Base-by-base conservation (phyloP, 2,797 vertebrate species). In the Tangara arthus region DNA sequence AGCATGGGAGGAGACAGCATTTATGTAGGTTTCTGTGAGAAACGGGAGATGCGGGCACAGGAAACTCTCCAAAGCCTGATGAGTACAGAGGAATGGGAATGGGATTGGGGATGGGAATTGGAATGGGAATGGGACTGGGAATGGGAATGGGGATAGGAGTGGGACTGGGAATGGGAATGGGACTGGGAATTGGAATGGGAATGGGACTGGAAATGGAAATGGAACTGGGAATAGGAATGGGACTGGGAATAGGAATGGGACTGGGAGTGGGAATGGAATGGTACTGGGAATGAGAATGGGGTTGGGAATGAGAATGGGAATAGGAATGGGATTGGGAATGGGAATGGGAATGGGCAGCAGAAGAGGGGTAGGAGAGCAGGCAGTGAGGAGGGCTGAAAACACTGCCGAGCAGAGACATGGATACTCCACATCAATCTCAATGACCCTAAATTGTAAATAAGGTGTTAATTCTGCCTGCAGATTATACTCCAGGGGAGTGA, bases 341-440 rank as follows among this genome's bases (percentile, higher is more conserved):
- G 27, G 26, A 4, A 7, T 50, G 41, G 21, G 16, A 2, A 91
- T 7, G 63, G n/a, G 35, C 39, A 66, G 11, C n/a, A 87, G 64
- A 44, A 22, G 30, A 44, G 5, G 30, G 12, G 13, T 3, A 15
- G 57, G 59, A 61, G 26, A 16, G 46, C n/a, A 44, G 30, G 24
- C 44, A 27, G 59, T 2, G 20, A 81, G 55, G 23, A 50, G 0
- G 5, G 52, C 6, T 71, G 82, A 14, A 59, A 81, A 32, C 20
- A 3, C 14, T 57, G 87, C 55, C 64, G 57, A 68, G 52, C 28
- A 56, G 57, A 59, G 63, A 9, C 37, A 41, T 90, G 65, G 8
- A 61, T 79, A 49, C 34, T 75, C 35, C 79, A 32, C 64, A 91
- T 89, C 94, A 56, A 41, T 89, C 76, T 79, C 64, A 42, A 15